Conservation (phyloP, 1,140 invertebrate species). For the Leucophenga varia region DNA sequence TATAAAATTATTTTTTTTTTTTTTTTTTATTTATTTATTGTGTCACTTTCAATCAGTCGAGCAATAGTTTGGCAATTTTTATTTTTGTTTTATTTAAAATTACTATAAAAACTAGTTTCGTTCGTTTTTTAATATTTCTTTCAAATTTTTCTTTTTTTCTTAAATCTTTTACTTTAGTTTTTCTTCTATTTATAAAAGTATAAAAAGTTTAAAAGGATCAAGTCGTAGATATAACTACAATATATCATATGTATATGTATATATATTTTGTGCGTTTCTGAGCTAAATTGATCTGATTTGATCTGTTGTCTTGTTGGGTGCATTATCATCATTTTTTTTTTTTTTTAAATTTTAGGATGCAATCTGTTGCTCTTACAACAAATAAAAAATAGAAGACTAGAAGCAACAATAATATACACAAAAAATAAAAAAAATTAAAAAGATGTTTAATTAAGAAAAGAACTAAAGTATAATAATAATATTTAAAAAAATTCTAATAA, state of each 20-base stretch:
- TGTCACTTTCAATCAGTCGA: constrained; percentile 51
- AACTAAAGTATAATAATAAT: constrained; percentile 1
- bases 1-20: constrained; percentile 5
- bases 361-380: constrained; percentile 55
- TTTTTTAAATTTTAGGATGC: constrained; percentile 18
- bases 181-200: constrained; percentile 52
- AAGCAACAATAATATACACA: constrained; percentile 55
- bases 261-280: constrained; percentile 24
- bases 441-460: not conserved
- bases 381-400: constrained; percentile 55
- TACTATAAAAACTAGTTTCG: constrained; percentile 54
- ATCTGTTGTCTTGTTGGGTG: constrained; percentile 23
- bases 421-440: constrained; percentile 12
- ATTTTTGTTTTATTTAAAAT: constrained; percentile 39
- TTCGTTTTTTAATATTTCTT: constrained; percentile 40
- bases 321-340: constrained; percentile 8
- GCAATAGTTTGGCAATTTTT: constrained; percentile 40
- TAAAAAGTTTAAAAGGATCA: constrained; percentile 49
- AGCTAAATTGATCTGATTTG: constrained; percentile 22
- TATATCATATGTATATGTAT: constrained; percentile 36
- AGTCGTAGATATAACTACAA: too few species aligned
- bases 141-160: too few species aligned
- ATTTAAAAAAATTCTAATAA: constrained; percentile 35
- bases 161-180: too few species aligned
- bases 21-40: constrained; percentile 1